These are phyloP conservation scores for Spinus pinus DNA, from an alignment of 2,797 vertebrate species.

Conservation along the genomic window DNA sequence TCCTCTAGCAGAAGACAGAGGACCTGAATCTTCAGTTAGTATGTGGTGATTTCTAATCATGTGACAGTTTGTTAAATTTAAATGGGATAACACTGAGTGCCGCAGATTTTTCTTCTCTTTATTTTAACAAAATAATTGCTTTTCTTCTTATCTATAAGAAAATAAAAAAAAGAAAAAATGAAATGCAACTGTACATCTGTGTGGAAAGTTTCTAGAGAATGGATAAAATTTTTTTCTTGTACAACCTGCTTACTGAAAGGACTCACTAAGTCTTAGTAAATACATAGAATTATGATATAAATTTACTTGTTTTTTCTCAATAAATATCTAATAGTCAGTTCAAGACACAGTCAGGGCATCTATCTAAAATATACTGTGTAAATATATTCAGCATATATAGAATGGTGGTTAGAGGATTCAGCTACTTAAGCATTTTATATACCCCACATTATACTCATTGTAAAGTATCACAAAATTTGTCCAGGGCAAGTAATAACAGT, in stretches of 20 bases:
- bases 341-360: neutral
- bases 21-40: neutral
- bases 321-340: neutral
- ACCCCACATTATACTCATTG: neutral
- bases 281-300: neutral
- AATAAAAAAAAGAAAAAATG: accelerated
- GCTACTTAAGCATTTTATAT: neutral
- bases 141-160: accelerated
- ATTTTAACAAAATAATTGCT: neutral
- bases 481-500: neutral
- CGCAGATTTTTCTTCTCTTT: neutral
- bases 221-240: neutral
- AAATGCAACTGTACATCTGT: neutral
- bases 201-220: neutral
- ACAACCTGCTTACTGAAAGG: neutral
- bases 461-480: neutral
- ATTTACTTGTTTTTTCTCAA: neutral
- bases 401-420: neutral
- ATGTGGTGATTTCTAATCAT: neutral
- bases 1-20: neutral
- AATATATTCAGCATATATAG: neutral
- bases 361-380: neutral
- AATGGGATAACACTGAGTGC: neutral
- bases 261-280: neutral
- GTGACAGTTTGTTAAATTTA: neutral